These are phyloP conservation scores for Physeter macrocephalus DNA, from an alignment of 2,113 vertebrate species.

Conservation along the genomic window DNA sequence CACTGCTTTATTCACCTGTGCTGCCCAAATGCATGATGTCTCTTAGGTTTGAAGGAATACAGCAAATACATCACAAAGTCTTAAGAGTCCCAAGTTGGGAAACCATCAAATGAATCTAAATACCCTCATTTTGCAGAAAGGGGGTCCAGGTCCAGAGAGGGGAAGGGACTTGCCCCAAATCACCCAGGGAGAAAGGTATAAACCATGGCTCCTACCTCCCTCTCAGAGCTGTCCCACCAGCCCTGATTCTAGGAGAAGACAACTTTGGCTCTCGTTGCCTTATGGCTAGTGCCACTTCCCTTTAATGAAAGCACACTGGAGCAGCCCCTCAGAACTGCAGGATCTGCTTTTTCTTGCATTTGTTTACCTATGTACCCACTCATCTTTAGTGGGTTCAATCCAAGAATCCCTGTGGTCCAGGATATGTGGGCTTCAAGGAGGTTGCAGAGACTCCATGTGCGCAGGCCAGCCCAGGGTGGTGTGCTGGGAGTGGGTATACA, in stretches of 20 bases:
- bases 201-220: fast-evolving
- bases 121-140: neutral
- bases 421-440: no score
- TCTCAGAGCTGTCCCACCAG: neutral
- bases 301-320: neutral
- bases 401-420: neutral
- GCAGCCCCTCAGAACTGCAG: neutral
- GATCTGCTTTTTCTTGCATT: neutral
- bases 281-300: no score
- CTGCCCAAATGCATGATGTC: fast-evolving
- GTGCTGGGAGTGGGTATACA: no score
- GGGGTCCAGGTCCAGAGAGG: neutral
- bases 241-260: neutral
- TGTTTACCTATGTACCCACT: neutral
- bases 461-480: fast-evolving
- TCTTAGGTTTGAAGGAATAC: neutral
- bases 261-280: neutral
- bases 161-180: neutral
- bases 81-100: no score
- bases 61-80: neutral
- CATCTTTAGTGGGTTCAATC: neutral
- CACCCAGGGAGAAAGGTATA: neutral
- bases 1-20: fast-evolving
- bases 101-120: neutral
- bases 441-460: neutral